Evolutionary conservation across 2,797 vertebrate species (phyloP).

Genomic region (Anabas testudineus): DNA sequence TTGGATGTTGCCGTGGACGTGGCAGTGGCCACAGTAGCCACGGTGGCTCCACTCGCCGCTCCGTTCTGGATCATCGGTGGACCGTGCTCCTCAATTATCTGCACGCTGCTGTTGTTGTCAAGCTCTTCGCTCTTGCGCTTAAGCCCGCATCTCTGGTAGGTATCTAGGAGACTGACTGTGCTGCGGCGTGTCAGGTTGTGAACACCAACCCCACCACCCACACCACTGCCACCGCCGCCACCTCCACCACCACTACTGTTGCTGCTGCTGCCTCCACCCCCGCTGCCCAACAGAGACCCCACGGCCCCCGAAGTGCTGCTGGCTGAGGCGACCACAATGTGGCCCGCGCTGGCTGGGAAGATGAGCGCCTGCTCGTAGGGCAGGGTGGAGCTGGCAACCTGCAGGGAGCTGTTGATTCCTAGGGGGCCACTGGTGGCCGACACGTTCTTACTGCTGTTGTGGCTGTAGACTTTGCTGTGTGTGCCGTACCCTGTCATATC

Average conservation of each 20-base stretch:
- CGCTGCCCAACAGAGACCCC: slow-evolving; percentile 85
- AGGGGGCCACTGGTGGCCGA: slow-evolving; percentile 89
- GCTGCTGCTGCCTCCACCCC: slow-evolving; percentile 88
- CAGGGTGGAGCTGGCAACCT: slow-evolving; percentile 89
- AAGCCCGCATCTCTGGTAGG: slow-evolving; percentile 99
- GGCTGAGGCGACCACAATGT: slow-evolving; percentile 95
- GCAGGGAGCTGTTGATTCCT: slow-evolving; percentile 88
- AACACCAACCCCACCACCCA: slow-evolving; percentile 84
- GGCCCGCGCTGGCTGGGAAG: slow-evolving; percentile 93
- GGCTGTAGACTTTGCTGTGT: slow-evolving; percentile 93
- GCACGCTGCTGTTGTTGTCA: slow-evolving; percentile 96
- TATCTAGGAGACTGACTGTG: slow-evolving; percentile 98
- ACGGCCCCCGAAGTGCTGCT: slow-evolving; percentile 91
- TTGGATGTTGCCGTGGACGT: slow-evolving; percentile 96
- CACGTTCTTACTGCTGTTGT: slow-evolving; percentile 93
- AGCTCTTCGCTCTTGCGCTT: slow-evolving; percentile 99
- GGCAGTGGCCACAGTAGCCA: slow-evolving; percentile 90
- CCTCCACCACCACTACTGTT: slow-evolving; percentile 78
- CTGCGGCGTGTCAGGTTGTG: slow-evolving; percentile 98
- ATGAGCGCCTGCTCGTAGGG: slow-evolving; percentile 98
- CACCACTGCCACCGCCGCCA: slow-evolving; percentile 85
- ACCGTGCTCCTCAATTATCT: slow-evolving; percentile 95
- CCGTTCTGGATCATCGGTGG: slow-evolving; percentile 94
- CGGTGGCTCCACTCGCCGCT: slow-evolving; percentile 80
- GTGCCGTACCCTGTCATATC: slow-evolving; percentile 99